Evolutionary conservation across 2,113 vertebrate species (phyloP), one percentile per base, ranked within the genome.

Genomic region (Uria aalge): DNA sequence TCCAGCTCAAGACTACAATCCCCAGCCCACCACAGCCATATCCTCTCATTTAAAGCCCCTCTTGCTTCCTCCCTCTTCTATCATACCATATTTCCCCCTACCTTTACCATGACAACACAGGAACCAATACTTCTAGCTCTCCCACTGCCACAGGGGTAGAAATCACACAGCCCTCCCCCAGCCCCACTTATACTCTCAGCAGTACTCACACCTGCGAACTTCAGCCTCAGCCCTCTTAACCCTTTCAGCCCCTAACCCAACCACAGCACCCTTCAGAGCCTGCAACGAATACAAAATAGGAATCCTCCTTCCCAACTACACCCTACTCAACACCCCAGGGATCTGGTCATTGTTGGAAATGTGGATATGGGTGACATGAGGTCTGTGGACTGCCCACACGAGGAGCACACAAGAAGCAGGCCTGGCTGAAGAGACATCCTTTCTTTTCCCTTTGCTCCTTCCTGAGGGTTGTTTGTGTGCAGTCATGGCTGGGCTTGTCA

Each of bases 141-240:
- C 12, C 24, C 15, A 7, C 21, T 7, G 4, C 9, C 5, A 15
- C 26, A 40, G 12, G 1, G 2, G 2, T 5, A 43, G 4, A 5
- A 62, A 13, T 3, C 40, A 9, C 18, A 5, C 12, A 27, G 21
- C 11, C 16, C 38, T 75, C 24, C 6, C 8, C 29, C 55, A 53
- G 62, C 55, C 71, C n/a, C 64, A 30, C 30, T 77, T 60, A 43
- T 1, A 43, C 17, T 13, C 57, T 29, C 57, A 53, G 64, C 38
- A 55, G 24, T 47, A 22, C 53, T 13, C 50, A 34, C 82, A 59
- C 41, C 73, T 73, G 78, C 8, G 60, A 20, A 34, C 27, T 10
- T 56, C 88, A 79, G 41, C 53, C 41, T 20, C 41, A 67, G 41
- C 40, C 38, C 52, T 77, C 22, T 66, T 55, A 72, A 77, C 66